Percentiles rank a stretch among this genome's conserved stretches.
Conservation (phyloP, 2,888 invertebrate genomes). For the Meteorus colon region DNA sequence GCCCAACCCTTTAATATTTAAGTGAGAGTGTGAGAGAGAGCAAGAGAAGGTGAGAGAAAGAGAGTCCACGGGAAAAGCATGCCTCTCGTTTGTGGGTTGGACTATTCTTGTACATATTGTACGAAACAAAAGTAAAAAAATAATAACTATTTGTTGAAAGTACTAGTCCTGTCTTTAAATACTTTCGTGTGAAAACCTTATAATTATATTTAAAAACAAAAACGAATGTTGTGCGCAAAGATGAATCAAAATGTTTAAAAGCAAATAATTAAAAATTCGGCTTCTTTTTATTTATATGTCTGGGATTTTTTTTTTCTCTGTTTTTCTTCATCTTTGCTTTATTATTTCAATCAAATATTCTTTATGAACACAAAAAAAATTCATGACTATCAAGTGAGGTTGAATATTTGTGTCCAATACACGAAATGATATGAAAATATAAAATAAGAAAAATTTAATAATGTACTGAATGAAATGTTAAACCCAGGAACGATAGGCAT, state of each 20-base stretch:
- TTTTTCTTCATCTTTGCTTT: background rate
- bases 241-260: conserved; percentile 33
- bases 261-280: background rate
- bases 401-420: conserved; percentile 34
- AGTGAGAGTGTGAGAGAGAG: conserved; percentile 69
- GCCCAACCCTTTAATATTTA: conserved; percentile 73
- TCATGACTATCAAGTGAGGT: too few species aligned
- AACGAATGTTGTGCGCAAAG: background rate
- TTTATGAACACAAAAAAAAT: background rate
- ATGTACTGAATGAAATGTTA: conserved; percentile 44
- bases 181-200: conserved; percentile 62
- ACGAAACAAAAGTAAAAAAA: conserved; percentile 54
- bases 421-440: conserved; percentile 1
- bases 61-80: conserved; percentile 37
- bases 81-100: conserved; percentile 73
- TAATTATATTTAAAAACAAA: conserved; percentile 41
- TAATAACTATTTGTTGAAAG: conserved; percentile 70
- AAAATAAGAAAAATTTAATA: conserved; percentile 1
- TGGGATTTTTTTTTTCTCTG: background rate
- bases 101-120: conserved; percentile 69
- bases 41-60: conserved; percentile 47
- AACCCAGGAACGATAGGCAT: conserved; percentile 69
- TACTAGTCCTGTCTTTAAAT: conserved; percentile 71
- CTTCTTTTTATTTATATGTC: background rate
- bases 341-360: background rate